phyloP scores from a whole-genome alignment of 2,113 vertebrate species.

The Peromyscus californicus region DNA sequence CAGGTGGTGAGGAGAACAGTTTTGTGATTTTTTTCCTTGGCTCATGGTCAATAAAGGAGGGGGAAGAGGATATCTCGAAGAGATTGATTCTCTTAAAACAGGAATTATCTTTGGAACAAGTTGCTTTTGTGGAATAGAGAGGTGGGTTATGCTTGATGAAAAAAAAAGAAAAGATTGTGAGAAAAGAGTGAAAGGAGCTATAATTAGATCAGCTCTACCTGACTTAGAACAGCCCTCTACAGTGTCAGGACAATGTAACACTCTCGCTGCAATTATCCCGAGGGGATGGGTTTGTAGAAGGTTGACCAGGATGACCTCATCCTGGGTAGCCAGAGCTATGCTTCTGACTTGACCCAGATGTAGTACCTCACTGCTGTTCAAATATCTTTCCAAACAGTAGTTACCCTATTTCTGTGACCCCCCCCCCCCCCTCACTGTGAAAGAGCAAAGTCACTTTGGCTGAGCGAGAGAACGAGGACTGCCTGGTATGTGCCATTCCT shows the following conservation, averaged over 20 bases:
- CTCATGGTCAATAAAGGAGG: neutral
- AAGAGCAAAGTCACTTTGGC: neutral
- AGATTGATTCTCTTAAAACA: neutral
- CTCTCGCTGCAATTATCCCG: neutral
- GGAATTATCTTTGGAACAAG: neutral
- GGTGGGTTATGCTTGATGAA: neutral
- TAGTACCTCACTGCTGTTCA: neutral
- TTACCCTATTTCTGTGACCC: neutral
- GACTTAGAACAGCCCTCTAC: neutral
- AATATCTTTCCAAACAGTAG: neutral
- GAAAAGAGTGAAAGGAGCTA: neutral
- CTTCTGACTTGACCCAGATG: neutral
- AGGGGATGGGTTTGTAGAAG: neutral
- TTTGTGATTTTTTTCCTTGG: rapidly evolving
- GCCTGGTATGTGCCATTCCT: neutral
- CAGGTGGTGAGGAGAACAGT: neutral
- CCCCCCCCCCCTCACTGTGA: neutral
- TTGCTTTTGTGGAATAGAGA: neutral
- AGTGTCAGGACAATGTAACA: neutral
- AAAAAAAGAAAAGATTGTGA: neutral
- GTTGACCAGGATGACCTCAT: neutral
- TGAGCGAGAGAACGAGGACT: neutral
- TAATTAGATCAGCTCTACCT: neutral
- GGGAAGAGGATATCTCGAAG: neutral
- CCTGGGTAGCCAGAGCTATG: no score